A percentile compares a stretch with the other conserved stretches of the same genome.
These are phyloP conservation scores for Poicephalus meyeri DNA, from an alignment of 2,113 vertebrate species.

Conservation along the genomic window DNA sequence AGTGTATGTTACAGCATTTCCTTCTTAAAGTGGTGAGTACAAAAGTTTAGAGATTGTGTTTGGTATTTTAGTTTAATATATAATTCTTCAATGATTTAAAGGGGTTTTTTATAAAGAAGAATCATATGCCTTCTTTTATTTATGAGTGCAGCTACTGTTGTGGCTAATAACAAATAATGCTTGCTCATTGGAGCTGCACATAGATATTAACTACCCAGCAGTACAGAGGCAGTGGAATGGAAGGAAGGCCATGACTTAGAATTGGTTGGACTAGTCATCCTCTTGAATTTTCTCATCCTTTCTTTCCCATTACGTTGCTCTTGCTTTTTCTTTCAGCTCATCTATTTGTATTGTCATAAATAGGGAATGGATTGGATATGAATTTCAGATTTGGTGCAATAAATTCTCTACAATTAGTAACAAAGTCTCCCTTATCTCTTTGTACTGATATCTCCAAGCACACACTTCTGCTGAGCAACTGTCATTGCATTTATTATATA, in stretches of 20 bases:
- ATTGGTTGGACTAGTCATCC: not conserved
- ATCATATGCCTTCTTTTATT: not conserved
- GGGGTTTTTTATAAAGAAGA: not conserved
- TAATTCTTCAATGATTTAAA: not conserved
- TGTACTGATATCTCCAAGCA: not conserved
- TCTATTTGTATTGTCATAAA: not conserved
- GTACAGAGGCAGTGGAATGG: not conserved
- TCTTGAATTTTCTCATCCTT: not conserved
- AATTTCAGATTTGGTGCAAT: not conserved
- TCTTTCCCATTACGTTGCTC: not conserved
- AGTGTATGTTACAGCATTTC: not conserved
- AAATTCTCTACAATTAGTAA: not conserved
- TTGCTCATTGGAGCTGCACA: not conserved
- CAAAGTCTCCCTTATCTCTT: not conserved
- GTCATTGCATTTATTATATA: not conserved
- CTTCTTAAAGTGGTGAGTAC: not conserved
- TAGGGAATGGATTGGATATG: not conserved
- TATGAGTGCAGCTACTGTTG: not conserved
- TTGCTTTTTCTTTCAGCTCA: not conserved
- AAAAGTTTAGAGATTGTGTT: not conserved
- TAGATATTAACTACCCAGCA: not conserved
- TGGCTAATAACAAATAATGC: not conserved
- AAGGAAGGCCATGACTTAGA: not conserved
- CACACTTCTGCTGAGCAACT: not conserved
- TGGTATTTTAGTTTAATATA: not conserved